These are phyloP conservation scores for Podarcis raffonei DNA, from an alignment of 2,113 vertebrate genomes.

Conservation along the genomic window DNA sequence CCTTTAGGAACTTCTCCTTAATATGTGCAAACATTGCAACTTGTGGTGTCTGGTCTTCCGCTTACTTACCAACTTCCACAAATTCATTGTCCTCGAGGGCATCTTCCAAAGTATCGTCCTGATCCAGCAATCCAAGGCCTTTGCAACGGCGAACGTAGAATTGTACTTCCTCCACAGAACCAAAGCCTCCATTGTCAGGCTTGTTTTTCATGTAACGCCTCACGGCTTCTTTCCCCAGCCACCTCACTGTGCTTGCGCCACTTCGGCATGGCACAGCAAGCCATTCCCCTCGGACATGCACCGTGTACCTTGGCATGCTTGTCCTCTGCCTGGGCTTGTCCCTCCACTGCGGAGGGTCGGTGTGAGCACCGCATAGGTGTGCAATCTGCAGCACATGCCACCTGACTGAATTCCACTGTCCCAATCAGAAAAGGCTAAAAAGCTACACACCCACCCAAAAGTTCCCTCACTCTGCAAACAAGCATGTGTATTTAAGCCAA, in stretches of 20 bases:
- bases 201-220: conserved; percentile 94
- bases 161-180: conserved; percentile 77
- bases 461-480: conserved; percentile 44
- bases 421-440: conserved; percentile 30
- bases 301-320: conserved; percentile 90
- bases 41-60: fast-evolving
- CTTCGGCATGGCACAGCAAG: conserved; percentile 88
- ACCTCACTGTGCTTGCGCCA: conserved; percentile 73
- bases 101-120: conserved; percentile 85
- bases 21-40: fast-evolving
- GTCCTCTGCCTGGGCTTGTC: not conserved
- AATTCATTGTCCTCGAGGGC: conserved; percentile 97
- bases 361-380: not conserved
- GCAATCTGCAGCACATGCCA: not conserved
- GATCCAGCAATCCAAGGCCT: conserved; percentile 89
- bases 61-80: conserved; percentile 91
- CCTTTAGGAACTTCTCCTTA: not conserved
- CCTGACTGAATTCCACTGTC: not conserved
- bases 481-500: not conserved
- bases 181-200: conserved; percentile 91
- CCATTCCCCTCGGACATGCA: conserved; percentile 95
- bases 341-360: not conserved
- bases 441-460: not conserved
- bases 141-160: conserved; percentile 91
- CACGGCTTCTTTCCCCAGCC: conserved; percentile 90